phyloP scores from a whole-genome alignment of 2,113 vertebrate species.

The Fregetta grallaria region DNA sequence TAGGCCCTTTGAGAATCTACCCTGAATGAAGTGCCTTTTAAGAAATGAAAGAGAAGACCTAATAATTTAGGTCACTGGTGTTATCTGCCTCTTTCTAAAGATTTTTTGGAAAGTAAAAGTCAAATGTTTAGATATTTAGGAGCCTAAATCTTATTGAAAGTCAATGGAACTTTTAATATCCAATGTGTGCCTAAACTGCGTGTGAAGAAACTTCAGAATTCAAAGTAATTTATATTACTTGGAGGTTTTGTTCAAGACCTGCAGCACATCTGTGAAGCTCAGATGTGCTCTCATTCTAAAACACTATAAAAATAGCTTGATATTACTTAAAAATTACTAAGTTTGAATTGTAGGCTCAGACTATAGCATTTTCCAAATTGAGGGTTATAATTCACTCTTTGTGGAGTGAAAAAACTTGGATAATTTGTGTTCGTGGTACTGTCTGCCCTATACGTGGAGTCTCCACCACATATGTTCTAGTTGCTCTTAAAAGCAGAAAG shows the following conservation, averaged over 20 bases:
- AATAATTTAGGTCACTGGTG: background rate
- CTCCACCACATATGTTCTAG: fast-evolving
- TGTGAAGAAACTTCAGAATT: background rate
- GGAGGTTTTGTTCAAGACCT: background rate
- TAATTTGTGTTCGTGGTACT: background rate
- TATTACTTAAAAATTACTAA: background rate
- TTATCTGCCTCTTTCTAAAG: background rate
- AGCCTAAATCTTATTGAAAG: background rate
- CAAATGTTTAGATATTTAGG: background rate
- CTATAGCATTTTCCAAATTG: background rate
- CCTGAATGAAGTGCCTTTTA: background rate
- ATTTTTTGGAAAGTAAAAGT: background rate
- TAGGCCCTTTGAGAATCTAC: background rate
- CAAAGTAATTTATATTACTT: background rate
- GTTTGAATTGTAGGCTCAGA: background rate
- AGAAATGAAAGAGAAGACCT: background rate
- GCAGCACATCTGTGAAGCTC: background rate
- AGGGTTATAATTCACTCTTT: background rate
- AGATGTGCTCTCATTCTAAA: background rate
- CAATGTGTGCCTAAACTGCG: background rate
- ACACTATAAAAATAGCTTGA: background rate
- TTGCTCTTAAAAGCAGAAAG: background rate
- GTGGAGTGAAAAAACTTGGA: background rate
- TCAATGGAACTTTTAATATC: background rate
- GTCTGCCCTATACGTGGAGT: background rate